Evolutionary conservation across 2,113 vertebrate genomes (phyloP).

Genomic region (Centropus bengalensis): DNA sequence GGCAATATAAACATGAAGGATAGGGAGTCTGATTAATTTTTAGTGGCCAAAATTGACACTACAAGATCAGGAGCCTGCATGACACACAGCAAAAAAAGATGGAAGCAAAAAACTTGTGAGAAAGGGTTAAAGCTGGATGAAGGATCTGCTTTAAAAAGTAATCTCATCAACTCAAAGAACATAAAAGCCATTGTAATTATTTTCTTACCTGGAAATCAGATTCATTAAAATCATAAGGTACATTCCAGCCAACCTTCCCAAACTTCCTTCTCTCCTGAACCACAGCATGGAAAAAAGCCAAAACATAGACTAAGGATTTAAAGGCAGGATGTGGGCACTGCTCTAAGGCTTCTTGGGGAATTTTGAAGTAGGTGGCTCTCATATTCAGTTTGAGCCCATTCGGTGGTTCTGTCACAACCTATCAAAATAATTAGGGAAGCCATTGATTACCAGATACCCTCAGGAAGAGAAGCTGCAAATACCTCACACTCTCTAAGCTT

Average conservation of each 20-base stretch:
- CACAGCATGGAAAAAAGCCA: slow-evolving; percentile 96
- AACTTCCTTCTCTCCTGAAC: slow-evolving; percentile 96
- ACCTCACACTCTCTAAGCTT: neutral
- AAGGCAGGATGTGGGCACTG: slow-evolving; percentile 87
- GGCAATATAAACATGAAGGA: neutral
- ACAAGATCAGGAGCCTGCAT: neutral
- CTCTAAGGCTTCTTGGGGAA: slow-evolving; percentile 79
- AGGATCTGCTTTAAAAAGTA: neutral
- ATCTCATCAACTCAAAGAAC: neutral
- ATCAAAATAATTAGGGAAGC: neutral
- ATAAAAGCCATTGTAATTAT: neutral
- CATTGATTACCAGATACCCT: neutral
- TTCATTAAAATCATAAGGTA: slow-evolving; percentile 94
- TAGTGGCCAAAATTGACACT: neutral
- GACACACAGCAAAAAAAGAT: neutral
- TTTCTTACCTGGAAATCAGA: slow-evolving; percentile 91
- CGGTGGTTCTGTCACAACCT: slow-evolving; percentile 96
- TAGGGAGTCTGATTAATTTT: neutral
- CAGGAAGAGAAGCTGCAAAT: neutral
- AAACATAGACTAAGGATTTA: slow-evolving; percentile 87
- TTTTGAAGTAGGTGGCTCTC: slow-evolving; percentile 92
- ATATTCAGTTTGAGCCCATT: slow-evolving; percentile 95
- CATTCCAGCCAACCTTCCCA: slow-evolving; percentile 96
- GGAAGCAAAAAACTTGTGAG: neutral
- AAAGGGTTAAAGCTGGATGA: neutral